A percentile compares a stretch with the other conserved stretches of the same genome.
Conservation (phyloP, 2,888 invertebrate species). For the Epistrophella euchroma region DNA sequence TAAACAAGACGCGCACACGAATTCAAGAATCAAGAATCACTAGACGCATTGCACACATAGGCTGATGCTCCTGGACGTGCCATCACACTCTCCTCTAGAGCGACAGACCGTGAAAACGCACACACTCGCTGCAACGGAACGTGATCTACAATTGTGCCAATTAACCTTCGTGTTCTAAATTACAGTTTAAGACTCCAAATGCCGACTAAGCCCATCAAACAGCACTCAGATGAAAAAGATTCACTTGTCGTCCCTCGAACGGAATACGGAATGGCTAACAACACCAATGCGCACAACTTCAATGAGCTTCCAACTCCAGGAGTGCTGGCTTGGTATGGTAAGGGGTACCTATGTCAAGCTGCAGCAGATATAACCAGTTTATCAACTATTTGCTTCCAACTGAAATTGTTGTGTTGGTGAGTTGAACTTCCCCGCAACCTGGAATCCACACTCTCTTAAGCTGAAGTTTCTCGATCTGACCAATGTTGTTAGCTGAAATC, state of each 20-base stretch:
- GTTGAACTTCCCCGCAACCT: constrained; percentile 56
- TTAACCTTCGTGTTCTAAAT: constrained; percentile 56
- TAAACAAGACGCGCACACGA: constrained; percentile 69
- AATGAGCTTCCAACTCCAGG: constrained; percentile 32
- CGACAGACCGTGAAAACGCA: constrained; percentile 56
- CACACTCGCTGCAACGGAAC: constrained; percentile 45
- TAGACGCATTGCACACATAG: constrained; percentile 46
- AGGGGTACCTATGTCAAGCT: neutral
- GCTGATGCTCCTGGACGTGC: constrained; percentile 35
- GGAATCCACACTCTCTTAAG: constrained; percentile 32
- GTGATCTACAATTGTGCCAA: constrained; percentile 60
- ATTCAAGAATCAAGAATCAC: constrained; percentile 54
- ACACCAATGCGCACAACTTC: constrained; percentile 54
- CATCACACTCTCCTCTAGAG: constrained; percentile 47
- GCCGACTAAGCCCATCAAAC: neutral
- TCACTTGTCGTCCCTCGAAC: constrained; percentile 31
- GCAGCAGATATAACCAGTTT: constrained; percentile 63
- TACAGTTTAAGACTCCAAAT: constrained; percentile 42
- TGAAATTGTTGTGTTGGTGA: constrained; percentile 39
- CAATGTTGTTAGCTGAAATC: constrained; percentile 58
- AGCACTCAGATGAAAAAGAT: constrained; percentile 19
- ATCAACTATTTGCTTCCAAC: constrained; percentile 30
- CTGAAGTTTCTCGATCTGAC: constrained; percentile 27
- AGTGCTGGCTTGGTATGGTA: neutral
- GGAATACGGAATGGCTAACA: constrained; percentile 6